Conservation (phyloP, 1,140 invertebrate genomes). For the Ooceraea biroi region DNA sequence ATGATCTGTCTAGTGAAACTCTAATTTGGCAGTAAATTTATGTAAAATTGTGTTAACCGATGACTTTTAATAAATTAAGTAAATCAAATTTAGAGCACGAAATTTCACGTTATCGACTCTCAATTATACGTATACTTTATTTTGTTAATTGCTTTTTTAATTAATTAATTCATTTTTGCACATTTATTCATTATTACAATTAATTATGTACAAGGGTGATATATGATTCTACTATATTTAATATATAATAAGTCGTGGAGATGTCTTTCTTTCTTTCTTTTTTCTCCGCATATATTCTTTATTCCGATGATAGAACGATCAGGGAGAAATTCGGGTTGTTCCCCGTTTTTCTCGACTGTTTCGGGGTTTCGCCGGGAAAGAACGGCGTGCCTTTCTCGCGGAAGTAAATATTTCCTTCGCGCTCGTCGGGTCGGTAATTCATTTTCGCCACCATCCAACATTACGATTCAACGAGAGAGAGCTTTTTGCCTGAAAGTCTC, state of each 20-base stretch:
- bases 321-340: constrained; percentile 7
- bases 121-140: background rate
- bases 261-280: too few species aligned
- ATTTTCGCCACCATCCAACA: constrained; percentile 43
- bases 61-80: background rate
- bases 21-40: background rate
- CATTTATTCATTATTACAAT: background rate
- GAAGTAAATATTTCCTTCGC: constrained; percentile 58
- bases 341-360: background rate
- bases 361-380: background rate
- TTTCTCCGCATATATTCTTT: too few species aligned
- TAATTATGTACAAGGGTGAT: too few species aligned
- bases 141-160: background rate
- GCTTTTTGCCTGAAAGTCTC: constrained; percentile 48
- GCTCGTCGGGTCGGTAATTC: constrained; percentile 45
- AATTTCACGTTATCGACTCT: background rate
- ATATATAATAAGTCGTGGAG: too few species aligned
- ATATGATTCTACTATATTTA: too few species aligned
- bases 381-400: constrained; percentile 15
- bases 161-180: background rate
- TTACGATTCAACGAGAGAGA: constrained; percentile 47
- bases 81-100: background rate
- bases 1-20: too few species aligned
- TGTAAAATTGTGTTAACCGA: background rate
- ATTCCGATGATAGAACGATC: too few species aligned